phyloP scores from a whole-genome alignment of 2,797 vertebrate genomes.

The Rhabdophis nuchalis region DNA sequence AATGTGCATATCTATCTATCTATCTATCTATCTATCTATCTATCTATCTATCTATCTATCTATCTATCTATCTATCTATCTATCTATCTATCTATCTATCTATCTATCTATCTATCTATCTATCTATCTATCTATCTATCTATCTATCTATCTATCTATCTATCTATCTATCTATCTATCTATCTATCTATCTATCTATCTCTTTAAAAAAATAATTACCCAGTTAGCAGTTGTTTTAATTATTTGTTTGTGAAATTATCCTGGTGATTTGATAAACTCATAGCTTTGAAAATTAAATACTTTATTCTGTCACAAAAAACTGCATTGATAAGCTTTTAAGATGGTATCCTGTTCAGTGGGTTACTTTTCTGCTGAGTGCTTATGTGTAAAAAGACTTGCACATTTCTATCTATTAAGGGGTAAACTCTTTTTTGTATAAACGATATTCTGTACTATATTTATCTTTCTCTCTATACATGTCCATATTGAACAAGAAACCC shows the following conservation, averaged over 20 bases:
- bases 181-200: too few species aligned
- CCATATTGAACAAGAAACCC: background rate
- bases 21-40: too few species aligned
- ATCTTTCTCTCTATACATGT: background rate
- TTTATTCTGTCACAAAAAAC: slow-evolving; percentile 5
- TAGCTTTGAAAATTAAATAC: background rate
- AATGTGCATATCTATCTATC: slow-evolving; percentile 54
- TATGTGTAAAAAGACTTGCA: background rate
- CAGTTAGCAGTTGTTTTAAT: slow-evolving; percentile 45
- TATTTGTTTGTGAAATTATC: slow-evolving; percentile 47
- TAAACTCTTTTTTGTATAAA: background rate
- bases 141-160: too few species aligned
- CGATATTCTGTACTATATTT: background rate
- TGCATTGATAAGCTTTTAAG: background rate
- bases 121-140: too few species aligned
- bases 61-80: too few species aligned
- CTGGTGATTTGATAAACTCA: background rate
- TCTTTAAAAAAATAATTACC: slow-evolving; percentile 23
- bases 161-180: too few species aligned
- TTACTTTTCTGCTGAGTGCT: background rate
- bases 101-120: too few species aligned
- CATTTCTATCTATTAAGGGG: background rate
- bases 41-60: too few species aligned
- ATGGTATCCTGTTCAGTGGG: background rate
- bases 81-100: too few species aligned